These are phyloP conservation scores for Lithophane ornitopus DNA, from an alignment of 2,888 invertebrate genomes.

Conservation along the genomic window DNA sequence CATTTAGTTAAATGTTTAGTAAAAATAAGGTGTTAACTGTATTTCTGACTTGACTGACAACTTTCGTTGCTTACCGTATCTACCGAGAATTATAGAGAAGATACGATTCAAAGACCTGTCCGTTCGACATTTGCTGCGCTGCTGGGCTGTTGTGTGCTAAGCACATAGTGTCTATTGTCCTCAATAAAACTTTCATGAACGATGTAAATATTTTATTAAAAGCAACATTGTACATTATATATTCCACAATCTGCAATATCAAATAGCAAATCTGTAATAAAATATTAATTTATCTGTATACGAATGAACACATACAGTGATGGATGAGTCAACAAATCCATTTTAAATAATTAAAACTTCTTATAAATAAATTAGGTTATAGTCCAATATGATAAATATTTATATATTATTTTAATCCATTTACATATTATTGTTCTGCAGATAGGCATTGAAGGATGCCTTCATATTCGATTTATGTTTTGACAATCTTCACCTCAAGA, in stretches of 20 bases:
- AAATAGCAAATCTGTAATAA: no score
- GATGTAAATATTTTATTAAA: conserved; percentile 66
- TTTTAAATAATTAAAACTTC: conserved; percentile 30
- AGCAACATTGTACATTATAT: conserved; percentile 67
- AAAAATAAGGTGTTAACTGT: not conserved
- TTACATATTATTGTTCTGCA: conserved; percentile 39
- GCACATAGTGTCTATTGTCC: not conserved
- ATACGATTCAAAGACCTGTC: not conserved
- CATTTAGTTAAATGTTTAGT: not conserved
- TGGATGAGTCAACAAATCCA: conserved; percentile 45
- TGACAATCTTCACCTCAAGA: conserved; percentile 10
- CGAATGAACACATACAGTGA: conserved; percentile 59
- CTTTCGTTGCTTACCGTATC: not conserved
- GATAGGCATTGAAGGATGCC: conserved; percentile 24
- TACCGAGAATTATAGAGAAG: not conserved
- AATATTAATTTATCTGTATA: conserved; percentile 59
- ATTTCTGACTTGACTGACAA: not conserved
- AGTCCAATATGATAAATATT: conserved; percentile 8
- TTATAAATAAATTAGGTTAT: conserved; percentile 35
- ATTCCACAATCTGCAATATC: no score
- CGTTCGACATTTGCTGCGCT: not conserved
- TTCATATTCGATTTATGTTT: conserved; percentile 24
- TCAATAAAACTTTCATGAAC: conserved; percentile 47
- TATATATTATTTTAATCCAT: conserved; percentile 7
- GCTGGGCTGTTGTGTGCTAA: not conserved